Conservation (phyloP, 2,113 vertebrate genomes). For the Cebus imitator region DNA sequence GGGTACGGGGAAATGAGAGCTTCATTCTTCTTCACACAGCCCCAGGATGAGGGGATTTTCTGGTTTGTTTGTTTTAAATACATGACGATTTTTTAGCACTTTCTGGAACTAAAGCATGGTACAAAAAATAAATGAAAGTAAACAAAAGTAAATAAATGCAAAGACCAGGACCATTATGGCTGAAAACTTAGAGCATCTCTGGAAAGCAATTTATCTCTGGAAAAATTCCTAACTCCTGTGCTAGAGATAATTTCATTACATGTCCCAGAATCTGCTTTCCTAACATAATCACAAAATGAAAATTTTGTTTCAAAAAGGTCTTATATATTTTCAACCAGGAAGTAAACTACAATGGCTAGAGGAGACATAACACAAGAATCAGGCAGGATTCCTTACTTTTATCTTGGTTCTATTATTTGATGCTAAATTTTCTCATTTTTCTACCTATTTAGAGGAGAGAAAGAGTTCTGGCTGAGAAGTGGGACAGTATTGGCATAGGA, state of each 20-base stretch:
- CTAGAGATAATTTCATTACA: slow-evolving; percentile 21
- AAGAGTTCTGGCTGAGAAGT: not conserved
- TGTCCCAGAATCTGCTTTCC: slow-evolving; percentile 31
- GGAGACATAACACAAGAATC: not conserved
- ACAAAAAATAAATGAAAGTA: slow-evolving; percentile 64
- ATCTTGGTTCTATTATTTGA: slow-evolving; percentile 26
- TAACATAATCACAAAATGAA: slow-evolving; percentile 48
- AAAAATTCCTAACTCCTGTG: slow-evolving; percentile 50
- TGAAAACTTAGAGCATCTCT: slow-evolving; percentile 50
- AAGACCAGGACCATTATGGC: slow-evolving; percentile 35
- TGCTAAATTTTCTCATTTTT: slow-evolving; percentile 28
- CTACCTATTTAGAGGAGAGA: not conserved
- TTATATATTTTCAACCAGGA: slow-evolving; percentile 34
- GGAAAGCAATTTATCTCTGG: slow-evolving; percentile 54
- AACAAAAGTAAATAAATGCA: slow-evolving; percentile 68
- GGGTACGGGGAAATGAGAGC: slow-evolving; percentile 69
- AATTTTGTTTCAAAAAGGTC: slow-evolving; percentile 50
- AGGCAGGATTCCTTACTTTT: slow-evolving; percentile 50
- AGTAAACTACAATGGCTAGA: slow-evolving; percentile 34
- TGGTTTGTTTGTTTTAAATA: slow-evolving; percentile 72
- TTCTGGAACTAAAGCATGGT: slow-evolving; percentile 44
- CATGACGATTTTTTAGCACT: slow-evolving; percentile 56
- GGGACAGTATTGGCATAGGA: not conserved
- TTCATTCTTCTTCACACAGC: slow-evolving; percentile 74
- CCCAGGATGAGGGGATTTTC: slow-evolving; percentile 60